Evolutionary conservation across 2,113 vertebrate species (phyloP).

Genomic region (Microtus richardsoni): DNA sequence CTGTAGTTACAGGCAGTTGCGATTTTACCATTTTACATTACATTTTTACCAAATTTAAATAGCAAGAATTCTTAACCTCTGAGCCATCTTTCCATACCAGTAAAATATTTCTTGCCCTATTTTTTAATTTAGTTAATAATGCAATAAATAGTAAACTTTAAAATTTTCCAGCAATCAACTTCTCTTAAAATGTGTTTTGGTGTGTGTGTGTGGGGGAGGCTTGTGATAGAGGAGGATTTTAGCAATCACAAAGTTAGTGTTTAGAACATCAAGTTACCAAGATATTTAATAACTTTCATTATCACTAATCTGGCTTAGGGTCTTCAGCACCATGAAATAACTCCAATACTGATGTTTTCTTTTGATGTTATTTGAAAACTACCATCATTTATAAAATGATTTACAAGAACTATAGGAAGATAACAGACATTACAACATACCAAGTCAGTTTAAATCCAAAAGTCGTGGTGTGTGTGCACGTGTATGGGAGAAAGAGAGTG

Average conservation of each 20-base stretch:
- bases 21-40: not conserved
- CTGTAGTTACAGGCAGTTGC: not conserved
- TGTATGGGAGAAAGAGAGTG: not conserved
- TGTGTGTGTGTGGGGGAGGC: accelerated
- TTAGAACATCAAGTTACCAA: not conserved
- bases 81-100: not conserved
- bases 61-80: not conserved
- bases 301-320: not conserved
- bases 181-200: not conserved
- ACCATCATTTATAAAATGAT: not conserved
- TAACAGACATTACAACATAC: not conserved
- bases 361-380: not conserved
- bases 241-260: not conserved
- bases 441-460: not conserved
- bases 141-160: not conserved
- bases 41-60: not conserved
- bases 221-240: not conserved
- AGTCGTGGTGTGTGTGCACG: not conserved
- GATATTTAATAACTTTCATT: not conserved
- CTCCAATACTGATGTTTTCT: not conserved
- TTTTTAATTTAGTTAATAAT: not conserved
- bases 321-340: not conserved
- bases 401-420: not conserved
- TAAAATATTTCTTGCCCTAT: not conserved
- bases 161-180: not conserved